Evolutionary conservation across 2,888 invertebrate species (phyloP).

Genomic region (Sarcophaga caerulescens): DNA sequence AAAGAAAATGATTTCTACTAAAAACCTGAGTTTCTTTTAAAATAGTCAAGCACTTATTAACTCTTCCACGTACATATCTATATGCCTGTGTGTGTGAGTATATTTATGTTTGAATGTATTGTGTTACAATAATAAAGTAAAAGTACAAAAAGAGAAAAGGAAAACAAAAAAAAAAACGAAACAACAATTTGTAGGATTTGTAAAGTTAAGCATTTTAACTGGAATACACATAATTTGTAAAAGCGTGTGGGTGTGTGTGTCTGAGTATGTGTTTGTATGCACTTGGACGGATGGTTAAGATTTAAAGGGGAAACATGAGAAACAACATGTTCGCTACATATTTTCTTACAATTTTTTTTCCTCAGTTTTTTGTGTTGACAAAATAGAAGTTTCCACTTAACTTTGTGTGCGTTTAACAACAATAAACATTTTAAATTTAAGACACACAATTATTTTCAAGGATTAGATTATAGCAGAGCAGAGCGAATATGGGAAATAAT

Average conservation of each 20-base stretch:
- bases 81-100: neutral
- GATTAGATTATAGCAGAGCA: neutral
- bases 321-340: neutral
- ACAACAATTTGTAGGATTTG: slow-evolving; percentile 54
- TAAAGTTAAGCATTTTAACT: slow-evolving; percentile 52
- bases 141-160: neutral
- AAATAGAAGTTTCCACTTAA: neutral
- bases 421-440: neutral
- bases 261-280: neutral
- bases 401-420: neutral
- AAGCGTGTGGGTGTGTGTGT: neutral
- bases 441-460: neutral
- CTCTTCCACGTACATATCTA: neutral
- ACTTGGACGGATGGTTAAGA: slow-evolving; percentile 36
- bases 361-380: neutral
- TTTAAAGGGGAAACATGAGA: slow-evolving; percentile 21
- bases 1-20: too few relatives aligned
- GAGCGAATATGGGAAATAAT: neutral
- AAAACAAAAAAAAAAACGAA: slow-evolving; percentile 9
- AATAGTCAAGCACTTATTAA: neutral
- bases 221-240: neutral
- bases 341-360: neutral
- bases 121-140: neutral
- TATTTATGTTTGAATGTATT: neutral
- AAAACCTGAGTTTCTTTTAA: neutral